A percentile compares a stretch with the other conserved stretches of the same genome.
Evolutionary conservation across 1,140 invertebrate species (phyloP).

Genomic region (Vollenhovia emeryi): DNA sequence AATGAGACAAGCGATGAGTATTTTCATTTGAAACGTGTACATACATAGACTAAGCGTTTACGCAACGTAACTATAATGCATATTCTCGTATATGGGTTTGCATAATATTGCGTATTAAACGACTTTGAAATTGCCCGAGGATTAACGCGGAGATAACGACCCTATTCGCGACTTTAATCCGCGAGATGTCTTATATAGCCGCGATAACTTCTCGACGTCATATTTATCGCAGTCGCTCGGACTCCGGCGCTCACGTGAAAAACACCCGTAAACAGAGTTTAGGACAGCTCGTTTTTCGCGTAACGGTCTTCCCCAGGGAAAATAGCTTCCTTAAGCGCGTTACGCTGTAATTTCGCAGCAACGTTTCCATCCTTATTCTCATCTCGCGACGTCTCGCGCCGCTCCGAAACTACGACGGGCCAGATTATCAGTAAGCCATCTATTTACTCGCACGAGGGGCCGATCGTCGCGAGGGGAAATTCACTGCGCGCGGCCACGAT

Average conservation of each 20-base stretch:
- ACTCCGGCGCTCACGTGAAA: constrained; percentile 26
- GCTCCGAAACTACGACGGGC: constrained; percentile 2
- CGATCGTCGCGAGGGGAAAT: background rate
- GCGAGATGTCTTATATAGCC: constrained; percentile 30
- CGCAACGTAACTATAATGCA: background rate
- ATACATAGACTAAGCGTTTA: background rate
- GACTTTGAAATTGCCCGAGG: constrained; percentile 6
- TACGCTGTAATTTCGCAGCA: constrained; percentile 47
- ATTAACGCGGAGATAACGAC: constrained; percentile 28
- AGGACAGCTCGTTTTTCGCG: constrained; percentile 41
- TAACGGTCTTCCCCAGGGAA: constrained; percentile 32
- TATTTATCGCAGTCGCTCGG: constrained; percentile 37
- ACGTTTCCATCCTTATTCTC: constrained; percentile 43
- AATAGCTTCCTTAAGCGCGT: constrained; percentile 55
- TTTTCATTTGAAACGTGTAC: background rate
- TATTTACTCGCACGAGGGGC: background rate
- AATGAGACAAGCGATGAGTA: background rate
- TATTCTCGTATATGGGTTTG: background rate
- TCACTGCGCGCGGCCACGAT: background rate
- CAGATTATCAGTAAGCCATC: constrained; percentile 18
- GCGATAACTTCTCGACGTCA: constrained; percentile 27
- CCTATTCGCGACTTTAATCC: constrained; percentile 35
- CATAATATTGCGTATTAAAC: constrained; percentile 23
- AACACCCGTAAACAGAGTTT: constrained; percentile 53
- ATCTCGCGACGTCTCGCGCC: constrained; percentile 39